Base-by-base conservation (phyloP, 2,797 vertebrate species). In the Amniataba percoides region DNA sequence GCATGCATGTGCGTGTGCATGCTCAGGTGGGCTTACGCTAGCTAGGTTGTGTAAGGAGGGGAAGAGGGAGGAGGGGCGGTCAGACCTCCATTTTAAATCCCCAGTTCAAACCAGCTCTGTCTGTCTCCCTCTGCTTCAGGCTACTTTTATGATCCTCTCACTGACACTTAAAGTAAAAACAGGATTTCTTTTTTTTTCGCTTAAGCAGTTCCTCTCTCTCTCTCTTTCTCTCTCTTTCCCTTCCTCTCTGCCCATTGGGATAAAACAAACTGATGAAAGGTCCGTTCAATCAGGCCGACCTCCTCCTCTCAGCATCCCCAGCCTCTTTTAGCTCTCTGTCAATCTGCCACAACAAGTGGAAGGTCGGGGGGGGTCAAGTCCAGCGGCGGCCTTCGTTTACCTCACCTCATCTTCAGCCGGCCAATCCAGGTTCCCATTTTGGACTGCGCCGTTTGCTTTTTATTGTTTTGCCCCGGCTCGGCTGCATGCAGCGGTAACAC, bases 21-120 rank as follows among this genome's bases (percentile, higher is more conserved):
- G 69, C 81, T 86, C 81, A 89, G 88, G 88, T 91, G 89, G 84
- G 79, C 73, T 84, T 75, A 75, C 18, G 15, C 74, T 68, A 11
- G 58, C 73, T 55, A 42, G 84, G 72, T 85, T 89, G 88, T 89
- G 78, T 83, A 82, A 84, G 72, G 63, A 86, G 66, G 56, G 52
- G 64, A 13, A 39, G 67, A 62, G 63, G 58, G 64, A 77, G 83
- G 82, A 80, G 85, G 78, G 84, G 78, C 51, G 68, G 83, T 88
- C 80, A 89, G 83, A 90, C 89, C 89, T 92, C 90, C 87, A 92
- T 93, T 93, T 93, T 89, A 92, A 93, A 92, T 90, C 85, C 87
- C 87, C 81, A 71, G 73, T 88, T 92, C 89, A 88, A 91, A 93
- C 80, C 83, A 74, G 84, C 81, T 88, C 88, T 86, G 87, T 86